These are phyloP conservation scores for Caenorhabditis brenneri DNA, from an alignment of 1,140 invertebrate genomes.

Conservation along the genomic window DNA sequence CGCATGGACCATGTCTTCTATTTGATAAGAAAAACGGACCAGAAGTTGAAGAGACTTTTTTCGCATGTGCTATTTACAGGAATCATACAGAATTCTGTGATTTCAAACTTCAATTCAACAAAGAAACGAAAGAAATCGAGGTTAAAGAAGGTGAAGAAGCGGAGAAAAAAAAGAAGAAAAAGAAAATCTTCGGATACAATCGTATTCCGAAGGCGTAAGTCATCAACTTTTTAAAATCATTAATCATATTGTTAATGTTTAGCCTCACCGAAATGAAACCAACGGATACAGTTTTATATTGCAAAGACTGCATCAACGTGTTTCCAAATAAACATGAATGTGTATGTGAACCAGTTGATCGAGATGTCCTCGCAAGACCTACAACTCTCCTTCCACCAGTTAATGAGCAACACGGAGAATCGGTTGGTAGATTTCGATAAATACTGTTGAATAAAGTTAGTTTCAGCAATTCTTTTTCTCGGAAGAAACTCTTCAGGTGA, in stretches of 20 bases:
- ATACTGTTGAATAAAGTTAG: no score
- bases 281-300: constrained; percentile 1
- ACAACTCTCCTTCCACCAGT: constrained; percentile 34
- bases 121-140: neutral
- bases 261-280: constrained; percentile 13
- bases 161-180: constrained; percentile 17
- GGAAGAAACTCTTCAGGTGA: constrained; percentile 20
- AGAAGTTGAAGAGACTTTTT: constrained; percentile 29
- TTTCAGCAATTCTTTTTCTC: constrained; percentile 54
- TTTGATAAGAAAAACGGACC: constrained; percentile 44
- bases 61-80: constrained; percentile 44
- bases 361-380: neutral
- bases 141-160: neutral
- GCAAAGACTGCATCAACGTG: constrained; percentile 1
- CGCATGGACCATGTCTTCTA: constrained; percentile 47
- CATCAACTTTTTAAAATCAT: neutral
- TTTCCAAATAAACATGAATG: constrained; percentile 35
- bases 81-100: constrained; percentile 39
- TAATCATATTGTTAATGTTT: neutral
- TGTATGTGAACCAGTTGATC: neutral
- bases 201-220: constrained; percentile 46
- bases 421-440: neutral
- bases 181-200: constrained; percentile 43
- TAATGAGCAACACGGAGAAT: constrained; percentile 46
- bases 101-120: constrained; percentile 15